These are phyloP conservation scores for Aphaenogaster rudis DNA, from an alignment of 1,140 invertebrate genomes.

Conservation along the genomic window DNA sequence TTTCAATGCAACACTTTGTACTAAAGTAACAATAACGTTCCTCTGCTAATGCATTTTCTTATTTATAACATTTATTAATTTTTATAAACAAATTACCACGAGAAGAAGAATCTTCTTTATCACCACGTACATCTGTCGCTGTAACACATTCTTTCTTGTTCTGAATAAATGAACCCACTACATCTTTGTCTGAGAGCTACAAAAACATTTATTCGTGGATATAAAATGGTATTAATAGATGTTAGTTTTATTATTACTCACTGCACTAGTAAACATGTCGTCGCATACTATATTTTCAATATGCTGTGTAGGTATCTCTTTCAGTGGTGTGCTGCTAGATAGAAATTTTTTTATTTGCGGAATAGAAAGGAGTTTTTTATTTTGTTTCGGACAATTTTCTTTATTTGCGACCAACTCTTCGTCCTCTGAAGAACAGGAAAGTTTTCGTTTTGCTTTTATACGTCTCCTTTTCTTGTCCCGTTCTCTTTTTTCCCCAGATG, in stretches of 20 bases:
- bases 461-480: not conserved
- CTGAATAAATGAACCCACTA: too few relatives aligned
- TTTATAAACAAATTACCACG: too few relatives aligned
- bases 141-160: too few relatives aligned
- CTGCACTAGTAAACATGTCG: not conserved
- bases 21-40: too few relatives aligned
- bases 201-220: too few relatives aligned
- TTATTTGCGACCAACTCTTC: not conserved
- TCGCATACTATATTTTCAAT: not conserved
- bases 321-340: not conserved
- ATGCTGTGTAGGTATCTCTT: not conserved
- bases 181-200: too few relatives aligned
- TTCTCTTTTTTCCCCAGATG: conserved; percentile 3
- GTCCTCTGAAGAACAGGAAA: not conserved
- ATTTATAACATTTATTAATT: too few relatives aligned
- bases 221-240: not conserved
- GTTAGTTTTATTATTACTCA: conserved; percentile 2
- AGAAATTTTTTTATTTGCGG: not conserved
- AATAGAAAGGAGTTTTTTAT: not conserved
- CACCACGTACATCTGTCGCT: too few relatives aligned
- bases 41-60: too few relatives aligned
- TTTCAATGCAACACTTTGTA: too few relatives aligned
- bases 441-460: not conserved
- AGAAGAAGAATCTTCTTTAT: too few relatives aligned
- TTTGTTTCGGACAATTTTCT: not conserved